Evolutionary conservation across 2,797 vertebrate genomes (phyloP), one percentile per base, ranked within the genome.

Genomic region (Myripristis murdjan): DNA sequence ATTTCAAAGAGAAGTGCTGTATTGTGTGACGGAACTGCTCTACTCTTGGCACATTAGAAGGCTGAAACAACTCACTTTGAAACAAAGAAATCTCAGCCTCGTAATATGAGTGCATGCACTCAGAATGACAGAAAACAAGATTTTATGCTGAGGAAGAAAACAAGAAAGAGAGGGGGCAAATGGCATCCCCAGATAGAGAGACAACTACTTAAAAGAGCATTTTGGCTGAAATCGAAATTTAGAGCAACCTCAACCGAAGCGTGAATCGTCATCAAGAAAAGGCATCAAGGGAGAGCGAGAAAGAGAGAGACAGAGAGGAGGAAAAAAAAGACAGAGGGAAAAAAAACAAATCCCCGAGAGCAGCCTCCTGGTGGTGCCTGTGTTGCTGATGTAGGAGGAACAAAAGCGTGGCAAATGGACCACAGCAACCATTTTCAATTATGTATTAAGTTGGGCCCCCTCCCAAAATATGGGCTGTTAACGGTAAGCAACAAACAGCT

Each of bases 391-490:
- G 88, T 82, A 73, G 79, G 72, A 73, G 85, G 86, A 90, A 92
- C 76, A 91, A 88, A 91, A 77, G 86, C 79, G 75, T 65, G 60
- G 82, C 76, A 91, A 92, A 93, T 91, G 85, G 88, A 90, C 82
- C 85, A 85, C 59, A 58, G 86, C 85, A 74, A 77, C 85, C 81
- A 82, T 90, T 91, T 92, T 89, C 90, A 93, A 90, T 93, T 87
- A 91, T 85, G 78, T 81, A 91, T 91, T 84, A 86, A 78, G 70
- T 78, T 81, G 66, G 70, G 77, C 73, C 70, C 66, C 66, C 67
- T 73, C 84, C 85, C 70, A 57, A 66, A 87, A 76, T 44, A 63
- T 6, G 72, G 83, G 72, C 75, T 83, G 85, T 87, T 88, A 87
- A 81, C 80, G 23, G 82, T 90, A 86, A 91, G 85, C 83, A 91